Percentiles rank a stretch among this genome's conserved stretches.
These are phyloP conservation scores for Diaperis boleti DNA, from an alignment of 2,888 invertebrate species.

Conservation along the genomic window DNA sequence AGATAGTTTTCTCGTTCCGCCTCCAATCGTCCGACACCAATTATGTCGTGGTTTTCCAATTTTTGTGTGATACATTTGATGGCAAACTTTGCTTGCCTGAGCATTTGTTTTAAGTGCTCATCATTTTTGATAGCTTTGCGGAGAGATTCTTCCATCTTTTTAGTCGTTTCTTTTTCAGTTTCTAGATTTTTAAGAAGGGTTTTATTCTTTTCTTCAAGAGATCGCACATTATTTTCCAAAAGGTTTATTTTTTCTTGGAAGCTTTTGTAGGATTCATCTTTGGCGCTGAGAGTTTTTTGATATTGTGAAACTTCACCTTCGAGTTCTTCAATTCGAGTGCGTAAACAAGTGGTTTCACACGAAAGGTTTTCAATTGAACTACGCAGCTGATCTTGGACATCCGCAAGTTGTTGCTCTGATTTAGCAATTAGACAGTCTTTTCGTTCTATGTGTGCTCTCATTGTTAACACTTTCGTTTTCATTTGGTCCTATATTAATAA, in stretches of 20 bases:
- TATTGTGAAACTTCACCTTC: constrained; percentile 22
- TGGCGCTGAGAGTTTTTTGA: not conserved
- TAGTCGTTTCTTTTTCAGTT: not conserved
- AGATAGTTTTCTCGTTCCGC: constrained; percentile 18
- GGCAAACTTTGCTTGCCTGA: constrained; percentile 60
- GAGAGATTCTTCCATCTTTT: constrained; percentile 12
- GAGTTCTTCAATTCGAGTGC: constrained; percentile 52
- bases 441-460: constrained; percentile 60
- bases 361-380: constrained; percentile 58
- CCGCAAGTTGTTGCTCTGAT: constrained; percentile 60
- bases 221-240: not conserved
- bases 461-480: constrained; percentile 55
- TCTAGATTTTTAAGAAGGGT: not conserved
- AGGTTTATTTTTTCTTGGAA: not conserved
- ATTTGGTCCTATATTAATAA: constrained; percentile 54
- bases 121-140: constrained; percentile 24
- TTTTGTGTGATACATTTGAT: constrained; percentile 58
- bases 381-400: constrained; percentile 58
- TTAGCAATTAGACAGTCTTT: constrained; percentile 58
- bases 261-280: constrained; percentile 9
- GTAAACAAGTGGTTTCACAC: constrained; percentile 56
- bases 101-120: constrained; percentile 56
- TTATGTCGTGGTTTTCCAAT: constrained; percentile 45
- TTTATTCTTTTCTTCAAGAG: constrained; percentile 7
- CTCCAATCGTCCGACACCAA: constrained; percentile 7